A percentile compares a stretch with the other conserved stretches of the same genome.
Conservation (phyloP, 2,797 vertebrate genomes). For the Falco cherrug region DNA sequence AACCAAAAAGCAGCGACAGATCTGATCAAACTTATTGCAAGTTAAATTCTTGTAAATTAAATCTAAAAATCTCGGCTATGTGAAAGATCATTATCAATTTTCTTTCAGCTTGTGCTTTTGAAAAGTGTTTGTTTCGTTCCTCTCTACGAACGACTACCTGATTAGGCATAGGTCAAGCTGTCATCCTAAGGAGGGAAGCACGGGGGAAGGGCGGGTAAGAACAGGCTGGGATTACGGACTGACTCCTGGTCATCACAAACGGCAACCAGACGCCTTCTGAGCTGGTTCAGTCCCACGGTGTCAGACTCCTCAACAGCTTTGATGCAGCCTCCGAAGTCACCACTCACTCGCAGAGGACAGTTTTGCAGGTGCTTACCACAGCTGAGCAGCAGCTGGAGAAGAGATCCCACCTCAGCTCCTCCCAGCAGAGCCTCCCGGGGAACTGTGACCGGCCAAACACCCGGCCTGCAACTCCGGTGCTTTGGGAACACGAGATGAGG, state of each 20-base stretch:
- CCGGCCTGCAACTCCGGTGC: fast-evolving
- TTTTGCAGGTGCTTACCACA: not conserved
- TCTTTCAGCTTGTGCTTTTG: slow-evolving; percentile 16
- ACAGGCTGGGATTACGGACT: not conserved
- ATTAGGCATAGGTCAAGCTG: fast-evolving
- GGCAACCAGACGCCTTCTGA: fast-evolving
- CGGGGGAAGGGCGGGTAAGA: not conserved
- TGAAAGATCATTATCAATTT: fast-evolving
- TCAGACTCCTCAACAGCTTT: not conserved
- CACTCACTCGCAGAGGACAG: fast-evolving
- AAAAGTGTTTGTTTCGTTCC: not conserved
- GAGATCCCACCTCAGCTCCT: not conserved
- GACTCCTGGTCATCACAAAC: not conserved
- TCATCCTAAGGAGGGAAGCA: not conserved
- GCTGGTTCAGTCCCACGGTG: fast-evolving
- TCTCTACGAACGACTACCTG: no score
- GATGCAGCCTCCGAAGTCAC: not conserved
- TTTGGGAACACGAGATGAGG: fast-evolving
- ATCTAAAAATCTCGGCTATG: not conserved
- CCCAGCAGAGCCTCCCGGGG: not conserved
- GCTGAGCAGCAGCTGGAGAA: not conserved
- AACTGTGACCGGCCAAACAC: fast-evolving
- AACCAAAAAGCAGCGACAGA: not conserved
- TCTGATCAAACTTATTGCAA: not conserved
- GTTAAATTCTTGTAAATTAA: not conserved